Evolutionary conservation across 2,797 vertebrate genomes (phyloP), one percentile per base, ranked within the genome.

Genomic region (Sebastes iracundus): DNA sequence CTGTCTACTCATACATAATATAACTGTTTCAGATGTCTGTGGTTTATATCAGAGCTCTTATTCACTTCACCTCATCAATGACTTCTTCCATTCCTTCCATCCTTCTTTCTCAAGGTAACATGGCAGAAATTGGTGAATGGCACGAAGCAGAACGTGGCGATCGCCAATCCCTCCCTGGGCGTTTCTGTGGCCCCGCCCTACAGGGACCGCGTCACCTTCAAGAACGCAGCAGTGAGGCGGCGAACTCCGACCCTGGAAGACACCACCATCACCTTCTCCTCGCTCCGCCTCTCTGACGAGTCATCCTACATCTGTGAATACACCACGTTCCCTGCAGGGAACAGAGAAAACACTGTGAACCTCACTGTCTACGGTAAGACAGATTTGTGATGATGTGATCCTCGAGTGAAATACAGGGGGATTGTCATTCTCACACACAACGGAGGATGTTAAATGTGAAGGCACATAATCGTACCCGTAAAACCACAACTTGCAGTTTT

Each of bases 251-350:
- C 95, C 35, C 95, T 97, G 65, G 97, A 96, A 4, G 98, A 99
- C 33, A 98, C 98, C 62, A 99, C 98, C 88, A 97, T 99, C 87
- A 95, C 95, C 84, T 96, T 99, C 63, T 97, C 95, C 13, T 93
- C 91, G 23, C 95, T 99, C 5, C 96, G 97, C 88, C 95, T 99
- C 80, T 93, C 96, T 0, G 98, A 99, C 5, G 98, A 99, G 75
- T 97, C 97, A 0, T 93, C 96, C 11, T 99, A 99, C 95, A 99
- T 99, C 94, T 99, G 98, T 77, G 98, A 99, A 95, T 99, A 99
- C 85, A 97, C 98, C 12, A 99, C 98, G 1, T 99, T 99, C 91
- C 98, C 98, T 0, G 96, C 97, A 0, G 98, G 98, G 84, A 99
- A 99, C 93, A 85, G 97, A 27, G 98, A 99, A 90, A 97, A 97